These are phyloP conservation scores for Apis cerana DNA, from an alignment of 1,140 invertebrate species.

Conservation along the genomic window DNA sequence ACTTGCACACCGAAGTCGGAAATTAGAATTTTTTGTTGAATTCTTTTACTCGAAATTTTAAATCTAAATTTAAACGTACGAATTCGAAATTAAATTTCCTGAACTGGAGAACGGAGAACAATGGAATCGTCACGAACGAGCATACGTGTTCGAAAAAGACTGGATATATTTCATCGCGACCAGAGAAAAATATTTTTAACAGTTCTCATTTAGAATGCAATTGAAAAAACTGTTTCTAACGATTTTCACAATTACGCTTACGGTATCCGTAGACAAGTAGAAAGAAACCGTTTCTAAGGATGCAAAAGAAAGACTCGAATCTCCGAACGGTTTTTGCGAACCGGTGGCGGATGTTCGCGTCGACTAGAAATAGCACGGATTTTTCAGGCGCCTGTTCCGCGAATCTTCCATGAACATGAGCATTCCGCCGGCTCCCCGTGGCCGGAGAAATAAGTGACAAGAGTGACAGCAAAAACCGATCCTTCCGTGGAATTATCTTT, in stretches of 20 bases:
- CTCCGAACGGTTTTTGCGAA: slow-evolving; percentile 29
- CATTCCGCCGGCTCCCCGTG: not conserved
- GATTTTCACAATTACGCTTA: slow-evolving; percentile 9
- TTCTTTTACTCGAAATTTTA: not conserved
- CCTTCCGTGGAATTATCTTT: slow-evolving; percentile 52
- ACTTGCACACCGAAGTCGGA: too few species aligned
- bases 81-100: not conserved
- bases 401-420: slow-evolving; percentile 66
- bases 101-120: too few species aligned
- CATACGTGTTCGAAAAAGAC: too few species aligned
- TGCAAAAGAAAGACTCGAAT: slow-evolving; percentile 21
- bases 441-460: slow-evolving; percentile 46
- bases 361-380: slow-evolving; percentile 59
- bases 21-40: too few species aligned
- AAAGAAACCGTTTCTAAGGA: slow-evolving; percentile 26
- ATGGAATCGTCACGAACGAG: too few species aligned
- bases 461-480: slow-evolving; percentile 46
- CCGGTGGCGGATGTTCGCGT: slow-evolving; percentile 23
- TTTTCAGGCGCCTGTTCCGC: slow-evolving; percentile 39
- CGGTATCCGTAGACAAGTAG: not conserved
- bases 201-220: not conserved
- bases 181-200: not conserved
- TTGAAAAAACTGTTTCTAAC: not conserved
- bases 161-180: too few species aligned
- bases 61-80: not conserved